Base-by-base conservation (phyloP, 2,888 invertebrate species). In the Tenthredo distinguenda region DNA sequence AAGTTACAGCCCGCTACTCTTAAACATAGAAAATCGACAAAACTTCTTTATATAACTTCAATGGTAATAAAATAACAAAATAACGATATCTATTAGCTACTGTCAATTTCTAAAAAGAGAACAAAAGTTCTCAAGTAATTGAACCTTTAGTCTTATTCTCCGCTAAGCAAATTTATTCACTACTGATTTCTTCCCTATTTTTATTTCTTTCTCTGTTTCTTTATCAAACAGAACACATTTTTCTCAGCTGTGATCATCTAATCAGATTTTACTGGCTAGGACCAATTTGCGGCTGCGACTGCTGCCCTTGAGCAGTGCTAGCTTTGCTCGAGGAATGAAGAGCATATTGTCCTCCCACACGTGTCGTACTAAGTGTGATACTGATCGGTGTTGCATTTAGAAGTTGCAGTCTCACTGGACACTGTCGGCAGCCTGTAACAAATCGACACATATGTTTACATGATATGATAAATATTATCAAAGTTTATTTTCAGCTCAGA, bases 391-490 rank as follows among this genome's bases (percentile, higher is more conserved):
- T 93, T 0, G 94, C 94, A 87, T 94, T 94, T 84, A 93, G 88
- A 62, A 94, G 92, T 88, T 94, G 94, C 65, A 94, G 91, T 37
- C 95, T 92, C 15, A 94, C 94, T 0, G 94, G 94, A 87, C 94
- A 94, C 86, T 94, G 92, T 84, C 93, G 90, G 86, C 91, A 93
- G 34, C 92, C 93, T 93, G 21, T 21, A 76, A 55, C 40, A 86
- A 82, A 62, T 37, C 2, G 26, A 79, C 21, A 79, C 2, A n/a
- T 31, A 26, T 62, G 9, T 12, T 62, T 3, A 62, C 2, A 62
- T 2, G 21, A 12, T 26, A 10, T 62, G 9, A 62, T 12, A 62
- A 26, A 26, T 10, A 26, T 50, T 43, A 31, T 47, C 6, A 21
- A 77, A 43, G 18, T 50, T 79, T 58, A 58, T 9, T 65, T 82